Conservation (phyloP, 1,140 invertebrate species). For the Sitophilus oryzae region DNA sequence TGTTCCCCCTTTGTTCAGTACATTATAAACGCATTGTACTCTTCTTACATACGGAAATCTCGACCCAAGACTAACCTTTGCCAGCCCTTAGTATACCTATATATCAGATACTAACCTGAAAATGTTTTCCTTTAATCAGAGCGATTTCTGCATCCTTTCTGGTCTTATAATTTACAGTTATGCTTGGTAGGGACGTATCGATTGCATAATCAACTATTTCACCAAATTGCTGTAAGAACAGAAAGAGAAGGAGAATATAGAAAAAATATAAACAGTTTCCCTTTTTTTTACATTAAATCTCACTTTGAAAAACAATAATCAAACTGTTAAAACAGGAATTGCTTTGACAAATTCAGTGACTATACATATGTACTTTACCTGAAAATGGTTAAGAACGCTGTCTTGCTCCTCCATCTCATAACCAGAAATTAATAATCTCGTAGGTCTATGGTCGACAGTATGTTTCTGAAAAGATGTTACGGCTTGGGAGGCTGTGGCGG, state of each 20-base stretch:
- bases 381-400: slow-evolving; percentile 64
- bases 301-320: neutral
- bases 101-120: slow-evolving; percentile 47
- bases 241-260: too few relatives aligned
- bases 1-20: too few relatives aligned
- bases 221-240: slow-evolving; percentile 59
- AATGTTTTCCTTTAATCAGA: slow-evolving; percentile 57
- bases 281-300: too few relatives aligned
- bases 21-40: too few relatives aligned
- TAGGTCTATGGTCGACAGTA: slow-evolving; percentile 74
- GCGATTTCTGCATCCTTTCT: slow-evolving; percentile 70
- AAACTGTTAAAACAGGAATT: neutral
- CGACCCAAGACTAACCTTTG: too few relatives aligned
- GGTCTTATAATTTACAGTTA: slow-evolving; percentile 65
- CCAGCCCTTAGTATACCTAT: neutral
- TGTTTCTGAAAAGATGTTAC: slow-evolving; percentile 42
- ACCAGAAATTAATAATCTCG: slow-evolving; percentile 71
- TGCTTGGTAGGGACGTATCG: slow-evolving; percentile 59
- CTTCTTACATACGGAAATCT: too few relatives aligned
- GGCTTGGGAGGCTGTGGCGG: slow-evolving; percentile 34
- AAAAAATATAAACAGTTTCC: too few relatives aligned
- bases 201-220: slow-evolving; percentile 63
- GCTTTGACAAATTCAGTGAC: neutral
- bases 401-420: slow-evolving; percentile 66
- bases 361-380: too few relatives aligned